Evolutionary conservation across 1,140 invertebrate genomes (phyloP), one percentile per base, ranked within the genome.

Genomic region (Adelges cooleyi): DNA sequence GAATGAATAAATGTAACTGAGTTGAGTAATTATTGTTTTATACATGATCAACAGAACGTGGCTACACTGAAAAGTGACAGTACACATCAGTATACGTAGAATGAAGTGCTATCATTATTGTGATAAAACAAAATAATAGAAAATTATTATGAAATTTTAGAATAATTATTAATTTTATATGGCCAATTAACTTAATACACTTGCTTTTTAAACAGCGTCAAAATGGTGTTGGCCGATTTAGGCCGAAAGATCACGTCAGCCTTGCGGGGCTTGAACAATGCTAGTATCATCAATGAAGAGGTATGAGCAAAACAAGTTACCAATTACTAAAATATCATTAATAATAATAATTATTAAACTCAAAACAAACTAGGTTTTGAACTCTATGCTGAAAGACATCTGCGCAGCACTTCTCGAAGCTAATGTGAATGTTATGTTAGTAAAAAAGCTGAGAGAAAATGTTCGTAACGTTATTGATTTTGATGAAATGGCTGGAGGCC

Each of bases 341-440:
- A 50, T 50, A 5, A 50, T 6, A 11, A 13, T 10, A 10, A 5
- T n/a, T 22, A 40, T 8, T 23, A 27, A 36, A 9, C 25, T 13
- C 4, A 46, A 23, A 46, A n/a, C n/a, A n/a, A n/a, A n/a, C n/a
- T 73, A 94, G 87, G 95, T 97, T 67, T 80, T 99, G 53, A 95
- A 98, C 87, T 89, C 91, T 78, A 97, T 99, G 92, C 86, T 99
- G 22, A 99, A 99, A 78, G 95, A 99, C 76, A 95, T 99, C 74
- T 97, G 95, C 74, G 86, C 89, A 59, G 97, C 97, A 22, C 80
- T 99, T 65, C 78, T 99, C 27, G 95, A 99, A 82, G 92, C 96
- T 72, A 97, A 99, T 85, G 96, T 99, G 23, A 99, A 99, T 78
- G 95, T 99, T 70, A 82, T 86, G 71, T 80, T 99, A 67, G 96